phyloP scores from a whole-genome alignment of 2,888 invertebrate genomes.

The Epinotia nisella region DNA sequence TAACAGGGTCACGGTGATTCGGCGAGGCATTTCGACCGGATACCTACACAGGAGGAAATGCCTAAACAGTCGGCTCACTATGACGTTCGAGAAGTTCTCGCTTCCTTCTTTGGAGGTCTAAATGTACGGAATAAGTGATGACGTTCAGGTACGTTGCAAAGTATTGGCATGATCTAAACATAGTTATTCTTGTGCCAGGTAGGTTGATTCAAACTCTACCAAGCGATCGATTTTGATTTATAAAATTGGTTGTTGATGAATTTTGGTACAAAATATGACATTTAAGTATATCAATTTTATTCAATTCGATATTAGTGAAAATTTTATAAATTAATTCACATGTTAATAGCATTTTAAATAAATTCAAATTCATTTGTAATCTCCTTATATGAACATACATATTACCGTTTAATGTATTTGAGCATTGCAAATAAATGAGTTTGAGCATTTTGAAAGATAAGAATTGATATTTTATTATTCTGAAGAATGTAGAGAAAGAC shows the following conservation, averaged over 20 bases:
- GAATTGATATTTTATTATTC: background rate
- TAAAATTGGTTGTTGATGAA: background rate
- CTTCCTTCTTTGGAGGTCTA: conserved; percentile 36
- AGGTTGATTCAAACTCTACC: background rate
- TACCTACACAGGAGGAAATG: conserved; percentile 65
- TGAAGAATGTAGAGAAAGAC: too few relatives aligned
- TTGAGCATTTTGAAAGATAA: background rate
- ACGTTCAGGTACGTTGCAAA: background rate
- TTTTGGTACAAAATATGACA: background rate
- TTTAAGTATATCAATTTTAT: too few relatives aligned
- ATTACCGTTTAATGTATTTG: too few relatives aligned
- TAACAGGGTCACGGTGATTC: conserved; percentile 60
- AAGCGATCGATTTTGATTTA: background rate
- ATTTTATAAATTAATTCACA: too few relatives aligned
- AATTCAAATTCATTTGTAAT: too few relatives aligned
- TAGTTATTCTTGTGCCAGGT: background rate
- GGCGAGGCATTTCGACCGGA: conserved; percentile 62
- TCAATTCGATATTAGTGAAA: too few relatives aligned
- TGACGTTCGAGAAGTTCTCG: conserved; percentile 44
- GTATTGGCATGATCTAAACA: background rate
- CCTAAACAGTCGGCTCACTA: conserved; percentile 51
- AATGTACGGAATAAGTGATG: background rate
- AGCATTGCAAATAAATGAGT: too few relatives aligned
- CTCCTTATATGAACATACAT: too few relatives aligned
- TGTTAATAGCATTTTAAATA: too few relatives aligned